A percentile compares a stretch with the other conserved stretches of the same genome.
These are phyloP conservation scores for Crocallis elinguaria DNA, from an alignment of 2,888 invertebrate species.

Conservation along the genomic window DNA sequence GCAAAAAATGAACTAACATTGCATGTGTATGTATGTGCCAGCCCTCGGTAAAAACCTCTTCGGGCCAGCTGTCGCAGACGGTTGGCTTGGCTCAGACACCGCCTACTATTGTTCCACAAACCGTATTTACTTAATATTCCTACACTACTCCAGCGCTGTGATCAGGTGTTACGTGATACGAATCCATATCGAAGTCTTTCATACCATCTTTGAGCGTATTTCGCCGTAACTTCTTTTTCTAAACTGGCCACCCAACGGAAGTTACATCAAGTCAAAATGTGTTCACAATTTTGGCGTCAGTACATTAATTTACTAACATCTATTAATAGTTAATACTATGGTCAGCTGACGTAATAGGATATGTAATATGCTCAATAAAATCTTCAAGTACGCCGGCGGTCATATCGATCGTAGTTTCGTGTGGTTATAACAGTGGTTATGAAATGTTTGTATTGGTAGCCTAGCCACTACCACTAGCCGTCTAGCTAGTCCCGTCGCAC, in stretches of 20 bases:
- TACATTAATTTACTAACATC: slow-evolving; percentile 43
- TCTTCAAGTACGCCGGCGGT: slow-evolving; percentile 49
- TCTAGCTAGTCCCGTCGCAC: slow-evolving; percentile 56
- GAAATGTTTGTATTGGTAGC: slow-evolving; percentile 67
- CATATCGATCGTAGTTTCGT: slow-evolving; percentile 61
- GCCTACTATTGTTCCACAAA: slow-evolving; percentile 47
- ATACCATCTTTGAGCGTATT: slow-evolving; percentile 6
- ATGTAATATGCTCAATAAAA: slow-evolving; percentile 57
- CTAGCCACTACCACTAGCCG: slow-evolving; percentile 34
- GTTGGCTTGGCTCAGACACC: slow-evolving; percentile 38
- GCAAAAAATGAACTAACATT: slow-evolving; percentile 24
- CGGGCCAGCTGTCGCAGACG: slow-evolving; percentile 52
- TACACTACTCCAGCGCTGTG: slow-evolving; percentile 42
- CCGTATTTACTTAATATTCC: slow-evolving; percentile 48
- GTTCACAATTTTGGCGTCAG: slow-evolving; percentile 28
- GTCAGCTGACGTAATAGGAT: slow-evolving; percentile 55
- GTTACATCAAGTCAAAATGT: slow-evolving; percentile 9
- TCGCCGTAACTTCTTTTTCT: not conserved
- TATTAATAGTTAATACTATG: slow-evolving; percentile 21
- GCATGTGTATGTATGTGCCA: slow-evolving; percentile 46
- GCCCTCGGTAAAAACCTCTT: slow-evolving; percentile 50
- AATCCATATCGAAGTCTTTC: slow-evolving; percentile 37
- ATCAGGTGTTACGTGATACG: slow-evolving; percentile 46
- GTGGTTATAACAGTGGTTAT: slow-evolving; percentile 58
- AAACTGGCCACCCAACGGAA: not conserved